phyloP scores from a whole-genome alignment of 1,140 invertebrate species.

The Homalodisca vitripennis region DNA sequence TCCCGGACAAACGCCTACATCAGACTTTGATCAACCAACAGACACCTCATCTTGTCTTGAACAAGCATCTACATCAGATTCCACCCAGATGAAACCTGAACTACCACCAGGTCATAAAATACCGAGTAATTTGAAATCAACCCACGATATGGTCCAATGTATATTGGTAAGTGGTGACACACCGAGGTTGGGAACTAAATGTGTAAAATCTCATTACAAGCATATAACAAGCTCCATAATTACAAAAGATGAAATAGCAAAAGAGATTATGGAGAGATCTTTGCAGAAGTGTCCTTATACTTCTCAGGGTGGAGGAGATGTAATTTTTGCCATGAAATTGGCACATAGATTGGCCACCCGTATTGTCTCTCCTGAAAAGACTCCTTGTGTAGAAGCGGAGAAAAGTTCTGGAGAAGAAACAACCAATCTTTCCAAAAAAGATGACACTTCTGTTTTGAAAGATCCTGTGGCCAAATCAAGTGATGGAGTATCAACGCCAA shows the following conservation, averaged over 20 bases:
- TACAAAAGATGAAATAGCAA: slow-evolving; percentile 51
- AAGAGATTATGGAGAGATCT: slow-evolving; percentile 50
- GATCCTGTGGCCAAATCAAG: too few species aligned
- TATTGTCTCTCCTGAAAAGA: slow-evolving; percentile 42
- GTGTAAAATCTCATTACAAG: slow-evolving; percentile 34
- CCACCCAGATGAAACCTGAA: too few species aligned
- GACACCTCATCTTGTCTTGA: background rate
- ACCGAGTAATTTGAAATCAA: background rate
- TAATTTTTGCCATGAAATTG: slow-evolving; percentile 53
- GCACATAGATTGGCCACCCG: slow-evolving; percentile 51
- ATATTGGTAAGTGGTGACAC: background rate
- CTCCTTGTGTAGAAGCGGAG: slow-evolving; percentile 36
- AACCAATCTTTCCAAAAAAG: too few species aligned
- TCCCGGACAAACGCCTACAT: background rate
- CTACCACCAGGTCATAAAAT: background rate
- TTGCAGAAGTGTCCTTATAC: slow-evolving; percentile 42
- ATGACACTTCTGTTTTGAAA: background rate
- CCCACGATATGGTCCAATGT: background rate
- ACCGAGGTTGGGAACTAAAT: background rate
- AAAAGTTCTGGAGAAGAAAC: background rate
- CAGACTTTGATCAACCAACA: background rate
- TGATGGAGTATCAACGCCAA: too few species aligned
- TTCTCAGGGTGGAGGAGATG: slow-evolving; percentile 47
- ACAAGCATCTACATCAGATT: background rate
- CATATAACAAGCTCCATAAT: slow-evolving; percentile 54